These are phyloP conservation scores for Drosophila leonis DNA, from an alignment of 2,888 invertebrate genomes.

Conservation along the genomic window DNA sequence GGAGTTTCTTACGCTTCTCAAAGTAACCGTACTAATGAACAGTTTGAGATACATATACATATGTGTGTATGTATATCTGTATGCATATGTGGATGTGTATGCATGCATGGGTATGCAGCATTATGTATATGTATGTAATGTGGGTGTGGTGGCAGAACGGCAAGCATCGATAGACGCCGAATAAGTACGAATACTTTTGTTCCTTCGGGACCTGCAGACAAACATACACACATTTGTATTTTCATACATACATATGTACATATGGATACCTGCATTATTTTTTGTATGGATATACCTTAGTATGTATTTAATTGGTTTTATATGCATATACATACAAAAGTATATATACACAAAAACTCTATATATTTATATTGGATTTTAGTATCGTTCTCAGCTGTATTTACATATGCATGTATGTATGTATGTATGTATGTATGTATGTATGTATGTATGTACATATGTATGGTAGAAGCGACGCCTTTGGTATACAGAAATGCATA, in stretches of 20 bases:
- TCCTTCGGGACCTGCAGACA: conserved; percentile 36
- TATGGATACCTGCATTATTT: no score
- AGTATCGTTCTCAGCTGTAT: conserved; percentile 4
- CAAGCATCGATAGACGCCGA: conserved; percentile 39
- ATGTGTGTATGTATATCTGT: background rate
- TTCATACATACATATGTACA: no score
- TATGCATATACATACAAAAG: background rate
- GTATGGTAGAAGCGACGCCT: background rate
- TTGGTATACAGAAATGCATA: conserved; percentile 14
- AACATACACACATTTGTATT: background rate
- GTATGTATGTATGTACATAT: background rate
- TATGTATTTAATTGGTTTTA: no score
- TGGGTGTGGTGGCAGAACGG: conserved; percentile 53
- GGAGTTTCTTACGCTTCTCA: background rate
- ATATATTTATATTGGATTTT: background rate
- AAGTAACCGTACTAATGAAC: background rate
- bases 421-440: background rate
- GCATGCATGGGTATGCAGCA: no score
- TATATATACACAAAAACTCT: background rate
- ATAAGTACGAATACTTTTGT: conserved; percentile 34
- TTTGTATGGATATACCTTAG: no score
- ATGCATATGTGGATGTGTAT: background rate
- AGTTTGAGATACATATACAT: background rate
- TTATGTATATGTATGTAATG: background rate
- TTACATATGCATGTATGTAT: background rate